Evolutionary conservation across 2,888 invertebrate genomes (phyloP), one percentile per base, ranked within the genome.

Genomic region (Melanophora roralis): DNA sequence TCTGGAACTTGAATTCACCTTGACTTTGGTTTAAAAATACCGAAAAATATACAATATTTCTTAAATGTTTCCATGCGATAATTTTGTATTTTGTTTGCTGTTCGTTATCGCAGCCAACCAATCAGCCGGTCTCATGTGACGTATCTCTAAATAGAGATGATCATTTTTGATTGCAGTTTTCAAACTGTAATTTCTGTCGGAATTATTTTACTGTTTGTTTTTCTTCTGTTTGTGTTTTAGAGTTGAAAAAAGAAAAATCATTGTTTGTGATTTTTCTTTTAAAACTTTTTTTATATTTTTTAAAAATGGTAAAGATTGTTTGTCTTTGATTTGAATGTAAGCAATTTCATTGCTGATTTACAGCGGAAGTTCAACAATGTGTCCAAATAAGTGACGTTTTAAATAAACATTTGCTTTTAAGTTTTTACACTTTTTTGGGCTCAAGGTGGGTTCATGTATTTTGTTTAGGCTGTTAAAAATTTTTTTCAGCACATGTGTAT

Each of bases 11-110:
- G 1, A 62, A 27, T 12, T 73, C 72, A 78, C 78, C 78, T 78
- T 78, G 78, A 78, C 78, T 72, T 67, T 78, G 77, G 38, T 38
- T 76, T 53, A 32, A 34, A 59, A 60, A 27, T 27, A 32, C 51
- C 45, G 38, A 11, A 16, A 45, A 19, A 12, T 60, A 57, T 38
- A 19, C 59, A 43, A 27, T 16, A 34, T 43, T 32, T 16, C 16
- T 40, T 65, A 16, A 62, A 62, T 64, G 55, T 45, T n/a, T 34
- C 6, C 27, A n/a, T n/a, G n/a, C n/a, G n/a, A n/a, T n/a, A n/a
- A n/a, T n/a, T n/a, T n/a, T n/a, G n/a, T n/a, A n/a, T n/a, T 27
- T 27, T 27, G 3, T 27, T 27, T 27, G 27, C 27, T 27, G 27
- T 27, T 27, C 6, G 27, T 6, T 27, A 27, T 6, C 3, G 27